Conservation (phyloP, 2,113 vertebrate genomes). For the Arenaria interpres region DNA sequence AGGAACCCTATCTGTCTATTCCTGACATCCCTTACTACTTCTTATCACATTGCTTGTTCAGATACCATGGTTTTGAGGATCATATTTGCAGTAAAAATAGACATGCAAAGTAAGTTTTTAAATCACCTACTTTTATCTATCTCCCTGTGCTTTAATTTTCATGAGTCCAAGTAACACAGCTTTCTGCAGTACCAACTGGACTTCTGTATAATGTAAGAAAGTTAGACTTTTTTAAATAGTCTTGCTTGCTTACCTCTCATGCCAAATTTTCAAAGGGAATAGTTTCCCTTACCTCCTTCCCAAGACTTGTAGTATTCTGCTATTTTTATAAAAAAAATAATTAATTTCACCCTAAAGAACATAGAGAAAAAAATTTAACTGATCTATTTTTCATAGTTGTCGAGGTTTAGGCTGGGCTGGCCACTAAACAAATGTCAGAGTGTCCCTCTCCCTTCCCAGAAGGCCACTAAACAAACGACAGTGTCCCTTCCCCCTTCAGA, state of each 20-base stretch:
- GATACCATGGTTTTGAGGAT: no score
- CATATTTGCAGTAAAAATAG: no score
- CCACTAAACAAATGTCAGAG: no score
- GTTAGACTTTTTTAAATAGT: not conserved
- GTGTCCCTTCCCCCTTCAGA: no score
- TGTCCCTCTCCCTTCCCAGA: no score
- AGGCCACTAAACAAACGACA: no score
- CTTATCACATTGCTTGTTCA: no score
- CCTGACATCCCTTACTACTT: no score
- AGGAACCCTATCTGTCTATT: no score
- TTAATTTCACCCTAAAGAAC: not conserved
- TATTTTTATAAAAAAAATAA: not conserved
- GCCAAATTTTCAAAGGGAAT: not conserved
- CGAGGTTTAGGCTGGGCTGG: no score
- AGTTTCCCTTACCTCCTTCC: not conserved
- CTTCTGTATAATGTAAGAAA: not conserved
- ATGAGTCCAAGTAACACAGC: not conserved
- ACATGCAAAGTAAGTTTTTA: no score
- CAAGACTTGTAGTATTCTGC: not conserved
- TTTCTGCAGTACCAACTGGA: not conserved
- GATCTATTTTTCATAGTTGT: not conserved
- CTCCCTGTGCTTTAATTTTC: not conserved
- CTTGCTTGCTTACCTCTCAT: not conserved
- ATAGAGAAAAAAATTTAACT: not conserved
- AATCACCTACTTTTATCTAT: no score